A percentile compares a stretch with the other conserved stretches of the same genome.
Conservation (phyloP, 2,888 invertebrate genomes). For the Actias luna region DNA sequence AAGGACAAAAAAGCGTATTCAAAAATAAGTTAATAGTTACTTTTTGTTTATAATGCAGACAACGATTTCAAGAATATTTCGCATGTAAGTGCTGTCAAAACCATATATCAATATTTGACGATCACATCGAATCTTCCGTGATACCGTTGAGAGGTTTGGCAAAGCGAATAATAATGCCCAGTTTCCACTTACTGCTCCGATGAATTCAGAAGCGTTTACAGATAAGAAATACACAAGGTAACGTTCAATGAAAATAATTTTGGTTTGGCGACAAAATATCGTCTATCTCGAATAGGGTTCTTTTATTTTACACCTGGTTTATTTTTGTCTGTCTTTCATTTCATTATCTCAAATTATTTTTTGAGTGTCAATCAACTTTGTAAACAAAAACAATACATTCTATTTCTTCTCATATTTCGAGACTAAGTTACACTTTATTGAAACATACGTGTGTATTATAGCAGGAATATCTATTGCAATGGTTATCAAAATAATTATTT, state of each 20-base stretch:
- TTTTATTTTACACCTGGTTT: not conserved
- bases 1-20: too few species aligned
- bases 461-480: not conserved
- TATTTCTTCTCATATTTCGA: not conserved
- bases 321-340: not conserved
- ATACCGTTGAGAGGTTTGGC: constrained; percentile 49
- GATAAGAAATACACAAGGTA: constrained; percentile 47
- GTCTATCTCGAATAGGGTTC: constrained; percentile 16
- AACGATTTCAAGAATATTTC: not conserved
- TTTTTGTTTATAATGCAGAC: not conserved
- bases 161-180: constrained; percentile 61
- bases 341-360: not conserved
- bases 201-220: constrained; percentile 49
- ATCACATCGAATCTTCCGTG: constrained; percentile 49
- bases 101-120: constrained; percentile 50
- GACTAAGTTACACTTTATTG: too few species aligned
- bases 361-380: not conserved
- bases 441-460: not conserved
- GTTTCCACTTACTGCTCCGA: constrained; percentile 64
- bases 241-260: constrained; percentile 50
- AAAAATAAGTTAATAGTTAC: not conserved
- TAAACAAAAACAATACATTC: not conserved
- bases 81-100: not conserved
- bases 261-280: constrained; percentile 31
- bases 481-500: not conserved